Base-by-base conservation (phyloP, 2,888 invertebrate species). In the Osmoderma eremita region DNA sequence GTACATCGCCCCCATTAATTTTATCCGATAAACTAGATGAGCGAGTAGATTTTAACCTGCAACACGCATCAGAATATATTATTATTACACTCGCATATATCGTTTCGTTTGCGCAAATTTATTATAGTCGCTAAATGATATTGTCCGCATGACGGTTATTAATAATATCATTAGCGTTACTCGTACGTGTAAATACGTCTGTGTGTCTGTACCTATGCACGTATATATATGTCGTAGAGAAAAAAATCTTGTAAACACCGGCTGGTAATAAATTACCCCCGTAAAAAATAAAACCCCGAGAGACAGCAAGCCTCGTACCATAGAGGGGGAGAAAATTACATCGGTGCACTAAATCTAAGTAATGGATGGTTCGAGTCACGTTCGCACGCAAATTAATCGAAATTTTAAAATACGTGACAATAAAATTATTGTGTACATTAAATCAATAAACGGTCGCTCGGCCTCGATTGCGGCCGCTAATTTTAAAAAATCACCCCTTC, bases 201-300 rank as follows among this genome's bases (percentile, higher is more conserved):
- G 42, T 22, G 42, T 38, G 53, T 53, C 17, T 38, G 53, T 53
- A n/a, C 1, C 30, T 30, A 30, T 30, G 10, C 30, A 10, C 10
- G 30, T 6, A 4, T 30, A 30, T 30, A 30, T 30, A 30, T 39
- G 53, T 53, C 53, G 18, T 36, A 38, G 53, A 15, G 30, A 56
- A 61, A 63, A 63, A 63, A 63, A 63, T 63, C 63, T 51, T 63
- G 63, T 42, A 63, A 63, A 63, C 63, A 50, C 10, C 63, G 41
- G 24, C 17, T 17, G 50, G 42, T 51, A 63, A 63, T 63, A 63
- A 63, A 63, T 63, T 53, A 63, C 41, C 17, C 22, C 36, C 22
- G 49, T 12, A 51, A 63, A 58, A 61, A 61, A 45, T 48, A 48
- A 61, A 61, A 56, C 54, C 20, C 48, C 39, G 54, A 54, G 54